Conservation (phyloP, 2,113 vertebrate genomes). For the Podilymbus podiceps region DNA sequence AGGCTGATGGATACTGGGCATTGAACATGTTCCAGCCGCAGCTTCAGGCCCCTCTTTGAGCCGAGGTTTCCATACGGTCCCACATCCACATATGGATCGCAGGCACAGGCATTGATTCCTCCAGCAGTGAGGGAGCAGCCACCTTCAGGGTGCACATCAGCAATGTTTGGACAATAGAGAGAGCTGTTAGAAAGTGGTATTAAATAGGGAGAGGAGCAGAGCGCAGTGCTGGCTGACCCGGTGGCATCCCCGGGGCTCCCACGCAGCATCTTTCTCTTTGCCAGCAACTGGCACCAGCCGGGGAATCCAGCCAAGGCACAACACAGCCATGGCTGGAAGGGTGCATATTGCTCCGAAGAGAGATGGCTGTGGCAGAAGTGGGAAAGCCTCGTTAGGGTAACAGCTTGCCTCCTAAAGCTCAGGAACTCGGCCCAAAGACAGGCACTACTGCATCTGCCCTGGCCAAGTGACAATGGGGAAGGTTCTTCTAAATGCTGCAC, state of each 20-base stretch:
- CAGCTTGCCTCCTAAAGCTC: rapidly evolving
- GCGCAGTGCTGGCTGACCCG: rapidly evolving
- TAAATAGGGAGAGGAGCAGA: neutral
- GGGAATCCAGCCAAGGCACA: neutral
- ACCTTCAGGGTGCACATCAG: neutral
- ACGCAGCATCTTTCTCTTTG: neutral
- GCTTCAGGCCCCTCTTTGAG: neutral
- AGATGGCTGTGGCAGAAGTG: neutral
- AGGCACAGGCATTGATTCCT: neutral
- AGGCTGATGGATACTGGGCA: neutral
- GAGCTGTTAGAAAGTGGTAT: rapidly evolving
- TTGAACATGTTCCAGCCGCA: neutral
- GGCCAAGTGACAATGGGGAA: neutral
- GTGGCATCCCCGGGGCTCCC: neutral
- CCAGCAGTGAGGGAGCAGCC: neutral
- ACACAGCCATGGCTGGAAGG: neutral
- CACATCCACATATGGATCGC: neutral
- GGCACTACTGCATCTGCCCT: too few species aligned
- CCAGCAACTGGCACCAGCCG: rapidly evolving
- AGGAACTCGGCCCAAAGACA: neutral
- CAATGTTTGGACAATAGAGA: rapidly evolving
- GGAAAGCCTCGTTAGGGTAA: neutral
- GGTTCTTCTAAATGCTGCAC: neutral
- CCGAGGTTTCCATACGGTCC: rapidly evolving
- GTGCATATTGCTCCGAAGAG: neutral